Evolutionary conservation across 2,113 vertebrate species (phyloP).

Genomic region (Brachyhypopomus gauderio): DNA sequence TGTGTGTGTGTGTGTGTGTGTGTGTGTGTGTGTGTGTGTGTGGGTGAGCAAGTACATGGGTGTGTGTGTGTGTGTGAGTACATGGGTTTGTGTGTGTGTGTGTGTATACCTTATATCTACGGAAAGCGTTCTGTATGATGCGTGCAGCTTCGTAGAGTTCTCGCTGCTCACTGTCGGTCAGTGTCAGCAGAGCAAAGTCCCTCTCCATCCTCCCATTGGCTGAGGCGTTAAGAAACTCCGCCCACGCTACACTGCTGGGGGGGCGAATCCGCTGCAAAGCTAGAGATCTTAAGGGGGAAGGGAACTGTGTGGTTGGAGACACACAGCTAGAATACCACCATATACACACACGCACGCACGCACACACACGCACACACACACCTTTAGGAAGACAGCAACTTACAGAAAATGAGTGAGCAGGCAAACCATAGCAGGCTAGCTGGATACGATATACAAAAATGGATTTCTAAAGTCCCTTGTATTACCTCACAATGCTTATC

Average conservation of each 20-base stretch:
- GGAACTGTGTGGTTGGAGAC: constrained; percentile 59
- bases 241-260: constrained; percentile 81
- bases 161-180: constrained; percentile 87
- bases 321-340: constrained; percentile 54
- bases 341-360: constrained; percentile 26
- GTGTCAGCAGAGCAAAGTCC: constrained; percentile 85
- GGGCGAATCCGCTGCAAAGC: constrained; percentile 83
- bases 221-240: constrained; percentile 88
- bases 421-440: too few species aligned
- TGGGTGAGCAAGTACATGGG: constrained; percentile 3
- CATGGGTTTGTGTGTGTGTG: too few species aligned
- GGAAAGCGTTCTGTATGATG: constrained; percentile 89
- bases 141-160: constrained; percentile 88
- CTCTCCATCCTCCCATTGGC: constrained; percentile 87
- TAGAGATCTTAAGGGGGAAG: constrained; percentile 76
- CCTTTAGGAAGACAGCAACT: too few species aligned
- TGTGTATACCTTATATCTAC: constrained; percentile 83
- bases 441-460: too few species aligned
- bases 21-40: neutral
- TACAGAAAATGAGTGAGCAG: too few species aligned
- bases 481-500: too few species aligned
- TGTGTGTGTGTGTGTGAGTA: neutral
- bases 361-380: constrained; percentile 10
- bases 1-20: too few species aligned
- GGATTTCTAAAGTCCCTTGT: too few species aligned